These are phyloP conservation scores for Magallana angulata DNA, from an alignment of 1,140 invertebrate species.

Conservation along the genomic window DNA sequence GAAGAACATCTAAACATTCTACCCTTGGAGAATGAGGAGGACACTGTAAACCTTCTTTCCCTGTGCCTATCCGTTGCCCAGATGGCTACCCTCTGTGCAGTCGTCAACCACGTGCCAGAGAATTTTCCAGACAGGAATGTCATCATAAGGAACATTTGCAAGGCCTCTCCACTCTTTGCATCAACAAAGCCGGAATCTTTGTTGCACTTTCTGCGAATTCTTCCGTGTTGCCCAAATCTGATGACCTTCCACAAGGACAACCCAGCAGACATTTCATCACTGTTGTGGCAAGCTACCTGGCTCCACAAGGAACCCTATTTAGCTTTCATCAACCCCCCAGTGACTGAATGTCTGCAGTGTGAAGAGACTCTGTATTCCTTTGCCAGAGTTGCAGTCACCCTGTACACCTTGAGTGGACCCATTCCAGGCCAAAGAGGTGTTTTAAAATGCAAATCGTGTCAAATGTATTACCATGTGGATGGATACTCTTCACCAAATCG, in stretches of 20 bases:
- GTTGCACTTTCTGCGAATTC: neutral
- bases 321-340: neutral
- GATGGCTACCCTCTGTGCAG: neutral
- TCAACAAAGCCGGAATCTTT: neutral
- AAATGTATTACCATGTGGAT: no score
- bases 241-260: neutral
- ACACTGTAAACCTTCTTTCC: neutral
- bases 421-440: conserved; percentile 1
- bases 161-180: neutral
- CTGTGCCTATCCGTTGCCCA: neutral
- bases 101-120: neutral
- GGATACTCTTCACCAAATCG: neutral
- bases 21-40: neutral
- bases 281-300: neutral
- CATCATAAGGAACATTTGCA: neutral
- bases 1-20: neutral
- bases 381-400: neutral
- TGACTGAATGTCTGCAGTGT: conserved; percentile 2
- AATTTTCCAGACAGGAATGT: conserved; percentile 4
- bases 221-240: neutral
- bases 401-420: neutral
- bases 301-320: neutral
- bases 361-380: neutral
- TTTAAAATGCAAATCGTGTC: neutral
- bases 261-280: neutral